Evolutionary conservation across 2,888 invertebrate genomes (phyloP).

Genomic region (Diarsia dahlii): DNA sequence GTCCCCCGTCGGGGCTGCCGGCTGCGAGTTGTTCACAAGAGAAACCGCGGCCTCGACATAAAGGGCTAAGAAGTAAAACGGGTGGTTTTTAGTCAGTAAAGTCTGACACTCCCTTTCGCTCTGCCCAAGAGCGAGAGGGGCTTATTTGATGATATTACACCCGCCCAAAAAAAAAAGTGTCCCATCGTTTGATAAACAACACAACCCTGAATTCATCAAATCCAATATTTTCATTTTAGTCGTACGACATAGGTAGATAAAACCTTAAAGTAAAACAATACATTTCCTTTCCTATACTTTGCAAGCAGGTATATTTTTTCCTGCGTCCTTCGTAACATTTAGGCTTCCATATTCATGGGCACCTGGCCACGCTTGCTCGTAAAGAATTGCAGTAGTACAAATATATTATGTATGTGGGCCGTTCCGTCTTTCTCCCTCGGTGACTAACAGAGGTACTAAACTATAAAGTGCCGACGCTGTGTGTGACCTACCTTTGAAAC

Average conservation of each 20-base stretch:
- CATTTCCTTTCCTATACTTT: not conserved
- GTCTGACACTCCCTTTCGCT: no score
- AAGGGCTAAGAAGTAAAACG: no score
- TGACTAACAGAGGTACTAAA: conserved; percentile 43
- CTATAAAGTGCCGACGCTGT: conserved; percentile 41
- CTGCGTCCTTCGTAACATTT: conserved; percentile 29
- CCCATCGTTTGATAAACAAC: not conserved
- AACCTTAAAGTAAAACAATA: not conserved
- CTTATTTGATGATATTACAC: no score
- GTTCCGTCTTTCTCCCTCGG: conserved; percentile 8
- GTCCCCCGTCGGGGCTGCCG: no score
- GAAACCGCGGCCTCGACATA: no score
- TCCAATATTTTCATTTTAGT: not conserved
- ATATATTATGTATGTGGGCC: conserved; percentile 55
- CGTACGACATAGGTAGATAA: not conserved
- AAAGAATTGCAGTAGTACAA: conserved; percentile 49
- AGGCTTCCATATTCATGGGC: conserved; percentile 53
- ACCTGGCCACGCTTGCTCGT: conserved; percentile 34
- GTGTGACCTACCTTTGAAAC: conserved; percentile 25
- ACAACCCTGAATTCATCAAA: not conserved
- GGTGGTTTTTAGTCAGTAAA: no score
- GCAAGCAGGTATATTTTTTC: conserved; percentile 2
- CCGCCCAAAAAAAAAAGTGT: no score
- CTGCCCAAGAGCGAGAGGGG: no score
- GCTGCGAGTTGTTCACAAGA: no score